Percentiles rank a stretch among this genome's conserved stretches.
These are phyloP conservation scores for Drosophila subpulchrella DNA, from an alignment of 1,140 invertebrate species.

Conservation along the genomic window DNA sequence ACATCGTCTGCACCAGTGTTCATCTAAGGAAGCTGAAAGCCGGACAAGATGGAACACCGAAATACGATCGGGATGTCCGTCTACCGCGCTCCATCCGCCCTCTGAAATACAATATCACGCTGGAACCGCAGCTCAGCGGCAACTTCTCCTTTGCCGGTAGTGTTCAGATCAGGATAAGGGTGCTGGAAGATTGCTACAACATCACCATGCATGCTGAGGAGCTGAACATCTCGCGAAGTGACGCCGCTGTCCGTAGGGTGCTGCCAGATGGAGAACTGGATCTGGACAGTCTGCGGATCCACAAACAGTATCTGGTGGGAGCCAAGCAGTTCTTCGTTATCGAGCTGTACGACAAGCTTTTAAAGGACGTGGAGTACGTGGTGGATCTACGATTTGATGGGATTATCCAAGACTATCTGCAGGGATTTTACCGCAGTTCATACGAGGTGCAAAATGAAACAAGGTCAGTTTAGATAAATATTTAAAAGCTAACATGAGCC, in stretches of 20 bases:
- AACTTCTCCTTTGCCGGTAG: constrained; percentile 92
- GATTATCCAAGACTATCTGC: constrained; percentile 90
- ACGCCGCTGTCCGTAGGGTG: constrained; percentile 84
- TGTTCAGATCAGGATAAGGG: constrained; percentile 89
- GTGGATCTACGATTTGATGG: constrained; percentile 90
- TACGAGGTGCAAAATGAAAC: constrained; percentile 90
- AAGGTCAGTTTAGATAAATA: constrained; percentile 85
- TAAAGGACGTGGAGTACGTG: constrained; percentile 87
- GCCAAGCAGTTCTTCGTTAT: constrained; percentile 91
- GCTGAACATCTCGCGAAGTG: constrained; percentile 87
- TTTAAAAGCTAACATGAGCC: neutral
- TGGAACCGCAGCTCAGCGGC: constrained; percentile 89
- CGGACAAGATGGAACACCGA: constrained; percentile 45
- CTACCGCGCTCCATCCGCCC: constrained; percentile 88
- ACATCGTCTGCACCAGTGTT: constrained; percentile 84
- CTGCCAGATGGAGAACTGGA: constrained; percentile 32
- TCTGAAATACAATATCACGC: constrained; percentile 88
- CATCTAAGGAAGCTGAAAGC: constrained; percentile 76
- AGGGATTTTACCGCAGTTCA: constrained; percentile 95
- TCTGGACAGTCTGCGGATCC: constrained; percentile 69
- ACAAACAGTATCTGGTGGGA: constrained; percentile 86
- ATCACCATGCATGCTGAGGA: constrained; percentile 92
- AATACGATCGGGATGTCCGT: constrained; percentile 86
- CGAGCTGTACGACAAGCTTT: constrained; percentile 86
- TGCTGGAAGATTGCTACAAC: constrained; percentile 88